phyloP scores from a whole-genome alignment of 2,888 invertebrate genomes.

The Aethes cnicana region DNA sequence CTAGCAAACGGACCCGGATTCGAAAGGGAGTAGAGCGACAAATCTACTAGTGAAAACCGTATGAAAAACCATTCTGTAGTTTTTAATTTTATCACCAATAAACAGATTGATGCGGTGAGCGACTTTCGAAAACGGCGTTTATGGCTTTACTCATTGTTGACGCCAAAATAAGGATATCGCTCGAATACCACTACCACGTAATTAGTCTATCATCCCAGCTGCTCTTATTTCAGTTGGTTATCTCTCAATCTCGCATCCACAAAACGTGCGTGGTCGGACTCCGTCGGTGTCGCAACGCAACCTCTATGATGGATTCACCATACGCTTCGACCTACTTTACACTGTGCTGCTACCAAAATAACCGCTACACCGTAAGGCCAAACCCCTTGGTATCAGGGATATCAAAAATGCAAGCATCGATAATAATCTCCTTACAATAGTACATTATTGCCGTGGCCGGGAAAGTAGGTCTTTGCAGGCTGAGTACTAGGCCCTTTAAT shows the following conservation, averaged over 20 bases:
- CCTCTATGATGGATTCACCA: slow-evolving; percentile 52
- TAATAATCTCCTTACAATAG: no score
- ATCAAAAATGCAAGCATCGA: no score
- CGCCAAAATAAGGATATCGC: background rate
- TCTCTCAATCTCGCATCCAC: slow-evolving; percentile 30
- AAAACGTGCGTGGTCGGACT: slow-evolving; percentile 29
- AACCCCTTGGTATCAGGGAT: slow-evolving; percentile 38
- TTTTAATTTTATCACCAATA: no score
- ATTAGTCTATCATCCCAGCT: background rate
- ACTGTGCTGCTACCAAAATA: slow-evolving; percentile 54
- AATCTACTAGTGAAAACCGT: no score
- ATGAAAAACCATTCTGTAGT: no score
- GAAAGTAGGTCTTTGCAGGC: no score
- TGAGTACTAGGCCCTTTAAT: no score
- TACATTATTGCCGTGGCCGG: no score
- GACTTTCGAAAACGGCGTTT: no score
- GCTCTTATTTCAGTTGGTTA: slow-evolving; percentile 14
- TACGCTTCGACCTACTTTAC: slow-evolving; percentile 58
- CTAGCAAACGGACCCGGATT: no score
- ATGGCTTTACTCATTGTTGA: background rate
- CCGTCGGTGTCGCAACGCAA: slow-evolving; percentile 54
- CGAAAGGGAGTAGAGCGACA: no score
- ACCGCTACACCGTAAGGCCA: slow-evolving; percentile 49
- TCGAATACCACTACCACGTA: background rate
- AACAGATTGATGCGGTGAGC: no score